Evolutionary conservation across 1,140 invertebrate genomes (phyloP), one percentile per base, ranked within the genome.

Genomic region (Copidosoma floridanum): DNA sequence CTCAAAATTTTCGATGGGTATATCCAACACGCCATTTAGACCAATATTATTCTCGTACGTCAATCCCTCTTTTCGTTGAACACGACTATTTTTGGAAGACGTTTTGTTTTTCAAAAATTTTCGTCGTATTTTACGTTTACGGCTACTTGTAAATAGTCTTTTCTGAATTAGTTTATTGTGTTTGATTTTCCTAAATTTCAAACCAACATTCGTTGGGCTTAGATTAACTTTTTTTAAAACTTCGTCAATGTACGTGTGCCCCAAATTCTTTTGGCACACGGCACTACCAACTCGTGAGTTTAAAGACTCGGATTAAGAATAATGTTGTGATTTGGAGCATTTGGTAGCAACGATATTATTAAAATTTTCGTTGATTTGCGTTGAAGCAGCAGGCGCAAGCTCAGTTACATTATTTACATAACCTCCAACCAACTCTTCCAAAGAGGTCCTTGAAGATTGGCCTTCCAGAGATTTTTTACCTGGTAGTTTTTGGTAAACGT

Each of bases 261-360:
- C 62, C 18, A 56, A 16, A 59, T 67, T 65, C 54, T 63, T 67
- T 35, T 57, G 26, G 21, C 50, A 37, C 3, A 65, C 48, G 2
- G 60, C 44, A 1, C 60, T 29, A 54, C 27, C 54, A 1, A 67
- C 59, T 27, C 57, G 51, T 41, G 54, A 58, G 44, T 61, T 58
- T n/a, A 59, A 53, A 27, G 63, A 65, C 11, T 57, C 53, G 2
- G 65, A 67, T 8, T 35, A 43, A 37, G 57, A 40, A 44, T 63
- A 64, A 40, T 58, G 60, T 5, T 41, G 10, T 26, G 24, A 10
- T 52, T 67, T 65, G 11, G 53, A 50, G 46, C n/a, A 21, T 50
- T 44, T 61, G 16, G 40, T 57, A 6, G 51, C 23, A 1, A 64
- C 46, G 2, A 38, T 38, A 51, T 18, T 53, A 38, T 63, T 63